These are phyloP conservation scores for Nymphalis urticae DNA, from an alignment of 2,888 invertebrate species.

Conservation along the genomic window DNA sequence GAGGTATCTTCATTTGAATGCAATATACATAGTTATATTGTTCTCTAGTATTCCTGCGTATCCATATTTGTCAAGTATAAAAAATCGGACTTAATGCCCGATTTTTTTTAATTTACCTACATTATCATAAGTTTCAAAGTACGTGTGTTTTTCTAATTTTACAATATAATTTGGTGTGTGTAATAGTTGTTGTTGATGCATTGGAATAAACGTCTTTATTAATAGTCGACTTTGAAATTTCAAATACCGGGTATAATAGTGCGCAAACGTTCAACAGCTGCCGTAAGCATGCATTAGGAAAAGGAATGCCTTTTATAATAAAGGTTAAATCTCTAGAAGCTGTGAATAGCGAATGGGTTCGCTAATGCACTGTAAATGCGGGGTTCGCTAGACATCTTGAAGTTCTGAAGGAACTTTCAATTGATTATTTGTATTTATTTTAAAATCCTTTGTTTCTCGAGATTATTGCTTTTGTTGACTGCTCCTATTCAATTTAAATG, in stretches of 20 bases:
- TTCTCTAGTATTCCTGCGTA: too few species aligned
- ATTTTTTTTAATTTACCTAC: too few species aligned
- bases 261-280: neutral
- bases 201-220: neutral
- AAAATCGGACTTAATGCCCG: too few species aligned
- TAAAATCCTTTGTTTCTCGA: neutral
- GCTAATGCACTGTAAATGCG: constrained; percentile 33
- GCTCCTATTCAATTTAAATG: neutral
- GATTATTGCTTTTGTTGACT: neutral
- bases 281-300: neutral
- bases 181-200: neutral
- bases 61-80: too few species aligned
- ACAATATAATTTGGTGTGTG: neutral
- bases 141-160: too few species aligned
- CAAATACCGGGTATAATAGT: too few species aligned
- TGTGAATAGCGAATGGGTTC: constrained; percentile 33
- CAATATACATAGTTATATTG: too few species aligned
- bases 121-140: too few species aligned
- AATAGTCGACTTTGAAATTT: neutral
- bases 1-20: too few species aligned
- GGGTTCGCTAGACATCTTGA: constrained; percentile 14
- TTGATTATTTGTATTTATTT: constrained; percentile 6
- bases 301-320: constrained; percentile 9
- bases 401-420: neutral
- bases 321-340: constrained; percentile 31